Base-by-base conservation (phyloP, 1,140 invertebrate genomes). In the Drosophila persimilis region DNA sequence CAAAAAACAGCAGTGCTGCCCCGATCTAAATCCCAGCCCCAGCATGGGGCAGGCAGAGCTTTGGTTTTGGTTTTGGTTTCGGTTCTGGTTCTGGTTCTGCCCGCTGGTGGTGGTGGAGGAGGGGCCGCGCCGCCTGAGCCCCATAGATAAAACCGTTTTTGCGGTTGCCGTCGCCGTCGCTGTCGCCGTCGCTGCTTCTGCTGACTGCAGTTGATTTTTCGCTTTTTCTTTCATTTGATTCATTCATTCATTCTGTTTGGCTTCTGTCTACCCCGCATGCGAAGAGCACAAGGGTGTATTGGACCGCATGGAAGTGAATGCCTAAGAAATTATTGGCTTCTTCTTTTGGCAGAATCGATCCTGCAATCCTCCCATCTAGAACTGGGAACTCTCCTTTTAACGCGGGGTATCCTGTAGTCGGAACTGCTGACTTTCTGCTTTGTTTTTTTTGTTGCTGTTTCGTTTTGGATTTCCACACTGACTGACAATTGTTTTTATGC, bases 401-500 rank as follows among this genome's bases (percentile, higher is more conserved):
- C 11, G 4, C 4, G 2, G 11, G 35, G 35, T 39, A 39, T 13
- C 11, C 1, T 13, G 11, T 2, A 39, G 35, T 39, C 35, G 11
- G 9, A 13, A 35, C 31, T 31, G 3, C 5, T 15, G 15, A 15
- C 15, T 31, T 31, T 29, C 26, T 24, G 24, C 1, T 20, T 20
- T 24, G 24, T 26, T 35, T 35, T 35, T 35, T 3, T 35, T 39
- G 35, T 39, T 13, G 35, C 11, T 39, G 35, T 39, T 39, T 39
- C 35, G 35, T 39, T 39, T 39, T 39, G 35, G 11, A 13, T 39
- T 56, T 74, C 50, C 52, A 67, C 52, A 53, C 63, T 50, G 57
- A 45, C 78, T 50, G 57, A 48, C 78, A 84, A 88, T 85, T 89
- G 84, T 84, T 88, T 89, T 84, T 80, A 77, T 88, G 84, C 76